phyloP scores from a whole-genome alignment of 1,140 invertebrate species.

The Berghia stephanieae region DNA sequence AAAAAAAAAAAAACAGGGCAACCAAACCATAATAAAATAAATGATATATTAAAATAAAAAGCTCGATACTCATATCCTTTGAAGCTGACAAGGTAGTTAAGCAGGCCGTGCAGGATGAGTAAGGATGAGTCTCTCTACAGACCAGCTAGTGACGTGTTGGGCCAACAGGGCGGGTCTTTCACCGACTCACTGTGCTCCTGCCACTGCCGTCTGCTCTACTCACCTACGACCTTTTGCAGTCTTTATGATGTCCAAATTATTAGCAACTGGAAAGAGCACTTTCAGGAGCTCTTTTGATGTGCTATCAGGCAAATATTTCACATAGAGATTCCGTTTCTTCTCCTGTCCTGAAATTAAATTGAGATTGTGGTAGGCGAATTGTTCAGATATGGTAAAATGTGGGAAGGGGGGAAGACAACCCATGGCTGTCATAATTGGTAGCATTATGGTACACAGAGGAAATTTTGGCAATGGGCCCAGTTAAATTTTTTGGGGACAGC shows the following conservation, averaged over 20 bases:
- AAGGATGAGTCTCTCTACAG: no score
- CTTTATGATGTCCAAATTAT: constrained; percentile 35
- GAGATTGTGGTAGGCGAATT: constrained; percentile 17
- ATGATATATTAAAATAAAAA: no score
- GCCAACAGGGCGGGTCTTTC: constrained; percentile 31
- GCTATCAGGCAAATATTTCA: constrained; percentile 35
- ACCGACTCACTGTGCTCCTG: constrained; percentile 31
- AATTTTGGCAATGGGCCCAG: no score
- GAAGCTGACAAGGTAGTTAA: no score
- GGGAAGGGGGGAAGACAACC: neutral
- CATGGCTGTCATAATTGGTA: no score
- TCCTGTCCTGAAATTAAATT: constrained; percentile 34
- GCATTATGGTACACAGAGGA: no score
- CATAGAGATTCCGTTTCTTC: constrained; percentile 33
- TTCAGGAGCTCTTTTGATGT: constrained; percentile 35
- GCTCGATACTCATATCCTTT: no score
- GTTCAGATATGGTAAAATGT: neutral
- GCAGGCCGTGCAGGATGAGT: no score
- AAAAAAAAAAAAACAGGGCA: no score
- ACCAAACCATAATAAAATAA: no score
- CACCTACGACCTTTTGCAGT: constrained; percentile 33
- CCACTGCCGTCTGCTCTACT: constrained; percentile 30
- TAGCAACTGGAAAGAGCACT: constrained; percentile 35
- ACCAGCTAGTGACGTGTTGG: no score
- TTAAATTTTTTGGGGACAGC: no score